These are phyloP conservation scores for Argyrosomus japonicus DNA, from an alignment of 2,113 vertebrate species.

Conservation along the genomic window DNA sequence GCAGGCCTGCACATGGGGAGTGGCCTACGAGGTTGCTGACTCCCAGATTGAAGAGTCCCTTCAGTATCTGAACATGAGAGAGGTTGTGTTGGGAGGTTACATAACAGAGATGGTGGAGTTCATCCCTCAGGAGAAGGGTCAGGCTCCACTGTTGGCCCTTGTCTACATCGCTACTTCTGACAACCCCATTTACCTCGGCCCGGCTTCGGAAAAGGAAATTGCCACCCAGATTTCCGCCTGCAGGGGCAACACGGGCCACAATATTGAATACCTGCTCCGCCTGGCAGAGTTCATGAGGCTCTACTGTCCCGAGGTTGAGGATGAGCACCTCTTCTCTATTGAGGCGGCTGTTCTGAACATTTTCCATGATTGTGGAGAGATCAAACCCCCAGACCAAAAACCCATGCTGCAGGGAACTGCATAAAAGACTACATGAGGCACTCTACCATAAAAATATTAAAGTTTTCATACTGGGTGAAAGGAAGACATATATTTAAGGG, in stretches of 20 bases:
- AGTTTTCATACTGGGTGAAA: conserved; percentile 11
- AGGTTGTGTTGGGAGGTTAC: conserved; percentile 91
- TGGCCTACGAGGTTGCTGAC: conserved; percentile 91
- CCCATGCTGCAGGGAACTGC: neutral
- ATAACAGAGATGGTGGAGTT: conserved; percentile 88
- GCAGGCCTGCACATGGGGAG: conserved; percentile 92
- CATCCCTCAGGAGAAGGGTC: conserved; percentile 81
- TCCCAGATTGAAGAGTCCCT: conserved; percentile 88
- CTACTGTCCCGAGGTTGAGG: conserved; percentile 89
- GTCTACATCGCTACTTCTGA: conserved; percentile 93
- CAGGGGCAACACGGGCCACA: conserved; percentile 88
- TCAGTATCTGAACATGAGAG: conserved; percentile 91
- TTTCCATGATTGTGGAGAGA: conserved; percentile 25
- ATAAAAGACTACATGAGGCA: conserved; percentile 11
- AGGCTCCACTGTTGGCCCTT: conserved; percentile 82
- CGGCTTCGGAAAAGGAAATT: conserved; percentile 88
- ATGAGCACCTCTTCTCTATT: conserved; percentile 91
- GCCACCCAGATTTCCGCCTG: conserved; percentile 90
- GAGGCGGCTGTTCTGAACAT: conserved; percentile 87
- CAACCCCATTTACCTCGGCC: conserved; percentile 92
- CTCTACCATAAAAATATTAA: neutral
- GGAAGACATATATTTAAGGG: neutral
- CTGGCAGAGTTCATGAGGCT: conserved; percentile 93
- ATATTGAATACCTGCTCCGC: conserved; percentile 91
- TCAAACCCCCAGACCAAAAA: conserved; percentile 9